Conservation (phyloP, 2,888 invertebrate genomes). For the Kuschelorhynchus macadamiae region DNA sequence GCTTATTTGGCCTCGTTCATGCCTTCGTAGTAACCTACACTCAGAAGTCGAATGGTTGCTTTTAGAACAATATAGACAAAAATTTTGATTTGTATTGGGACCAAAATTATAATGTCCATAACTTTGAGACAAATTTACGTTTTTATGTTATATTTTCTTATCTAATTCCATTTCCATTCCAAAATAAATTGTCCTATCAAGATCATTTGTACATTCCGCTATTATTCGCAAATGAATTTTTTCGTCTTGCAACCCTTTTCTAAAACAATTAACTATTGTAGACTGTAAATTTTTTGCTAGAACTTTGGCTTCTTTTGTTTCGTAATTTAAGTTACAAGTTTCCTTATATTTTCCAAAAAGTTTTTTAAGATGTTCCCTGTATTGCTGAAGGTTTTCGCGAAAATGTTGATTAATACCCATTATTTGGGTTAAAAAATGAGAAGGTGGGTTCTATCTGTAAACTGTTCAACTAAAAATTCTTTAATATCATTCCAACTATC, state of each 20-base stretch:
- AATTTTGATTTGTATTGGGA: neutral
- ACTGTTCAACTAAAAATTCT: slow-evolving; percentile 13
- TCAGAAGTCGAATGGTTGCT: slow-evolving; percentile 9
- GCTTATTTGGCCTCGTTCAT: neutral
- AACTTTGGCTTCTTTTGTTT: neutral
- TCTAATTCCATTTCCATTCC: slow-evolving; percentile 2
- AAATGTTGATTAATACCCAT: slow-evolving; percentile 6
- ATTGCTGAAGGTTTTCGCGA: slow-evolving; percentile 6
- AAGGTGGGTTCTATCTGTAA: slow-evolving; percentile 15
- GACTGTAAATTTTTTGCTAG: neutral
- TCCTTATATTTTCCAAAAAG: slow-evolving; percentile 14
- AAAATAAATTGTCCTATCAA: slow-evolving; percentile 1
- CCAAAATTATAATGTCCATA: neutral
- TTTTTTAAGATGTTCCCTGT: neutral
- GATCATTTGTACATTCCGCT: neutral
- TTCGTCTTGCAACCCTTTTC: neutral
- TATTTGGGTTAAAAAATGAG: slow-evolving; percentile 2
- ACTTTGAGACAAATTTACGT: neutral
- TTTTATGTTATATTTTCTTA: neutral
- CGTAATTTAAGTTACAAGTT: slow-evolving; percentile 7
- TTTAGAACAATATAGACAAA: slow-evolving; percentile 1
- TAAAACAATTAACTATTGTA: neutral
- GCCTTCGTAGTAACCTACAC: neutral
- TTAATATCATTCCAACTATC: slow-evolving; percentile 8
- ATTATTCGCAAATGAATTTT: neutral